Percentiles rank a stretch among this genome's conserved stretches.
Evolutionary conservation across 2,888 invertebrate species (phyloP).

Genomic region (Emesis furor): DNA sequence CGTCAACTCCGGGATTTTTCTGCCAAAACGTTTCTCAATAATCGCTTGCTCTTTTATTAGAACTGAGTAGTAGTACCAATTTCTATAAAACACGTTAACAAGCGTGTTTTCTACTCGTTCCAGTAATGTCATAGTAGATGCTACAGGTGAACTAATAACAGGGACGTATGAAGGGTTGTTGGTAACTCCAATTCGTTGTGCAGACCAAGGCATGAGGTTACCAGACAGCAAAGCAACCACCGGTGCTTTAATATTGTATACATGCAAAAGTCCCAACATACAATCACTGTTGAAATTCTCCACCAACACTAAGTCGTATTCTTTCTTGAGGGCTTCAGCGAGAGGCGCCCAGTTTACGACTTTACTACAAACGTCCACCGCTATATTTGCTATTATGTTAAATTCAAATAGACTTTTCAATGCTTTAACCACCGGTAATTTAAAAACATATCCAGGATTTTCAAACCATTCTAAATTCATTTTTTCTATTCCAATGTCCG

Average conservation of each 20-base stretch:
- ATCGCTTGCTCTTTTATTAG: constrained; percentile 77
- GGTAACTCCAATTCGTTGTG: constrained; percentile 85
- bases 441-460: constrained; percentile 76
- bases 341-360: constrained; percentile 85
- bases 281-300: constrained; percentile 92
- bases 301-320: constrained; percentile 93
- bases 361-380: constrained; percentile 84
- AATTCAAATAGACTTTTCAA: constrained; percentile 81
- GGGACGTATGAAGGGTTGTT: constrained; percentile 91
- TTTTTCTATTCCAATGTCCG: constrained; percentile 82
- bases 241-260: constrained; percentile 90
- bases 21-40: constrained; percentile 79
- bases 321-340: constrained; percentile 82
- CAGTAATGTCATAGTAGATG: constrained; percentile 87
- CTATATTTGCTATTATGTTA: constrained; percentile 82
- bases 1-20: constrained; percentile 85
- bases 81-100: constrained; percentile 80
- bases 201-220: constrained; percentile 91
- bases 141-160: constrained; percentile 88
- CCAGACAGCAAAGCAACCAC: constrained; percentile 92
- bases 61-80: constrained; percentile 81
- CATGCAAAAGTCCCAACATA: constrained; percentile 81
- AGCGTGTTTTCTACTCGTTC: constrained; percentile 88
- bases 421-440: constrained; percentile 79
- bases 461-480: constrained; percentile 83